Evolutionary conservation across 2,113 vertebrate species (phyloP).

Genomic region (Sander vitreus): DNA sequence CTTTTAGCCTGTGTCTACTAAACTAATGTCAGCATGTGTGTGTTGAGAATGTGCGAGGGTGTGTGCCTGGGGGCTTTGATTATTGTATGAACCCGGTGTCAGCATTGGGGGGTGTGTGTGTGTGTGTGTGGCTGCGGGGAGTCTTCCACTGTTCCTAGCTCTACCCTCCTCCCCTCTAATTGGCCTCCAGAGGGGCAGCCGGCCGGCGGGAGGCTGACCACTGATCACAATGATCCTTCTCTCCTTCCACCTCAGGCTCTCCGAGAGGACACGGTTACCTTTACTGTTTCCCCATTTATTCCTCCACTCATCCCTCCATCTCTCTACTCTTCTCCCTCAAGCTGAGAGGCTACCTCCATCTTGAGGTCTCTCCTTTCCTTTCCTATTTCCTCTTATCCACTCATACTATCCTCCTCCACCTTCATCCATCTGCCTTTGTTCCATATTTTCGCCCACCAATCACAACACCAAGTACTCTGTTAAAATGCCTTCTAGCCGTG

Average conservation of each 20-base stretch:
- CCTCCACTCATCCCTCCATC: slow-evolving; percentile 32
- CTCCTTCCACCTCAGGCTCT: slow-evolving; percentile 13
- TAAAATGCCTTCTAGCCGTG: neutral
- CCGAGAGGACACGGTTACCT: slow-evolving; percentile 27
- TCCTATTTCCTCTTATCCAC: slow-evolving; percentile 19
- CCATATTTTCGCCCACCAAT: neutral
- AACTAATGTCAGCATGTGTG: neutral
- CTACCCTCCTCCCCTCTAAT: slow-evolving; percentile 64
- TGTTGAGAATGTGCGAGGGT: slow-evolving; percentile 1
- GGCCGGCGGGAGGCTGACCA: slow-evolving; percentile 57
- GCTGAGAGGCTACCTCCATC: slow-evolving; percentile 1
- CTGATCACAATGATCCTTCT: slow-evolving; percentile 62
- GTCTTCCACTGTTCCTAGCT: slow-evolving; percentile 40
- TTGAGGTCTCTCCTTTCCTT: neutral
- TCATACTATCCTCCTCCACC: neutral
- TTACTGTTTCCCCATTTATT: neutral
- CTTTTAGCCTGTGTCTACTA: neutral
- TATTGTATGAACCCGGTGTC: slow-evolving; percentile 55
- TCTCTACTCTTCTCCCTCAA: slow-evolving; percentile 22
- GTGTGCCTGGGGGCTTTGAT: slow-evolving; percentile 43
- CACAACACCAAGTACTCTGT: neutral
- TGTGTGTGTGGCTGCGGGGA: slow-evolving; percentile 35
- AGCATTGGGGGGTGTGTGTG: slow-evolving; percentile 15
- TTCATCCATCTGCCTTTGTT: slow-evolving; percentile 6
- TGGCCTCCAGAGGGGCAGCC: slow-evolving; percentile 67